Evolutionary conservation across 2,113 vertebrate genomes (phyloP).

Genomic region (Cynopterus brachyotis): DNA sequence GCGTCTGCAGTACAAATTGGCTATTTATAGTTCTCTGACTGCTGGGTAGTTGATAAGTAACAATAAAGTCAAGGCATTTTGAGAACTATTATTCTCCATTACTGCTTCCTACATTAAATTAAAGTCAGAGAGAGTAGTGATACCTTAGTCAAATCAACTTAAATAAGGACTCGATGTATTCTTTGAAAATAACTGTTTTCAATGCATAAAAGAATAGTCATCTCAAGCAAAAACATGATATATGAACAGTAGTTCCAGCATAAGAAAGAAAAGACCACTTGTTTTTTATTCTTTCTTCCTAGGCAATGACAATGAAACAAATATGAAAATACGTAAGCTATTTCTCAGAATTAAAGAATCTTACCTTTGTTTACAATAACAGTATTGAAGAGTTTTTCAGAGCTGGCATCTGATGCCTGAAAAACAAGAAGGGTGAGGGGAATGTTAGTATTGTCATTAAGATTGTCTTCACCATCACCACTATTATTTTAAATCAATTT

Average conservation of each 20-base stretch:
- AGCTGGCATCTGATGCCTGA: slow-evolving; percentile 96
- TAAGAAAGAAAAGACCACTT: background rate
- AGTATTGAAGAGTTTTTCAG: slow-evolving; percentile 97
- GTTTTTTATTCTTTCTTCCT: background rate
- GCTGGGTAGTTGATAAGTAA: slow-evolving; percentile 72
- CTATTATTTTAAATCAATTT: background rate
- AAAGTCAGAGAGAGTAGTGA: background rate
- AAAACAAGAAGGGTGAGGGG: slow-evolving; percentile 78
- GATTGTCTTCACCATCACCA: background rate
- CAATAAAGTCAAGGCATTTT: slow-evolving; percentile 76
- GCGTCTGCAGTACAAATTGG: slow-evolving; percentile 70
- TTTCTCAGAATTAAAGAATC: slow-evolving; percentile 49
- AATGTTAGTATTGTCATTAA: slow-evolving; percentile 6
- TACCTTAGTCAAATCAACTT: background rate
- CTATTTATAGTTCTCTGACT: slow-evolving; percentile 74
- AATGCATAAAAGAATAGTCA: background rate
- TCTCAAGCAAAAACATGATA: background rate
- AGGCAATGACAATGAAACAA: background rate
- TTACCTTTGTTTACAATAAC: slow-evolving; percentile 94
- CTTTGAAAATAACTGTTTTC: background rate
- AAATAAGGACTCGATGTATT: background rate
- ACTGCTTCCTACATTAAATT: slow-evolving; percentile 58
- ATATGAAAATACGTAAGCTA: background rate
- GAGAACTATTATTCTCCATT: slow-evolving; percentile 64
- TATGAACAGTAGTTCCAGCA: background rate